phyloP scores from a whole-genome alignment of 2,113 vertebrate genomes.

The Melanocharis versteri region DNA sequence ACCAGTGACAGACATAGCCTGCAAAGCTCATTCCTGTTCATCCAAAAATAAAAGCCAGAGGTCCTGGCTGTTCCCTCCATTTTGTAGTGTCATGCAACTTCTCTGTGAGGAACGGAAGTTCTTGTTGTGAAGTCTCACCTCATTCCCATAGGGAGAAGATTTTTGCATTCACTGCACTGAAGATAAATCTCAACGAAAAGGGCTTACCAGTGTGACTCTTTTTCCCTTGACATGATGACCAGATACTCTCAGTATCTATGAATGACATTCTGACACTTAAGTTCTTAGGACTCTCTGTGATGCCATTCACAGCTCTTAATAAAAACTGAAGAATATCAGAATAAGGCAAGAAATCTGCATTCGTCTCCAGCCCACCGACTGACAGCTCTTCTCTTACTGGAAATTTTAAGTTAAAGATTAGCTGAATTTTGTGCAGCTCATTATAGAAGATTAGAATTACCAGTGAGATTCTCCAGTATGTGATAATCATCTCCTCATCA shows the following conservation, averaged over 20 bases:
- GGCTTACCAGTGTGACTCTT: not conserved
- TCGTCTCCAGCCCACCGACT: not conserved
- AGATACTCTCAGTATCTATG: not conserved
- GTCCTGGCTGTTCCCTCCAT: not conserved
- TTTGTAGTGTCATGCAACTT: not conserved
- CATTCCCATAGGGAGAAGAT: not conserved
- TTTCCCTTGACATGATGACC: not conserved
- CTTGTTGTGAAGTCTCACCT: not conserved
- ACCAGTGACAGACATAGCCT: accelerated
- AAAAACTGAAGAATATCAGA: not conserved
- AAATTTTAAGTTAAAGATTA: not conserved
- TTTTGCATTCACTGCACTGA: not conserved
- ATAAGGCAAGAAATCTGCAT: not conserved
- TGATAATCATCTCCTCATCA: slow-evolving; percentile 16
- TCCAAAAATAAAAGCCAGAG: not conserved
- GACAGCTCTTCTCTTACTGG: not conserved
- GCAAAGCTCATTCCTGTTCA: not conserved
- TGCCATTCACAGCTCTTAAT: not conserved
- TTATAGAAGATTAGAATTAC: slow-evolving; percentile 17
- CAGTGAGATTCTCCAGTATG: not conserved
- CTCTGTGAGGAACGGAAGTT: not conserved
- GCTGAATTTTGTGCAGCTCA: not conserved
- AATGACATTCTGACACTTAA: not conserved
- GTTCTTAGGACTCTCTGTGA: not conserved
- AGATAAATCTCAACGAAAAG: not conserved